Base-by-base conservation (phyloP, 2,797 vertebrate species). In the Leuciscus waleckii region DNA sequence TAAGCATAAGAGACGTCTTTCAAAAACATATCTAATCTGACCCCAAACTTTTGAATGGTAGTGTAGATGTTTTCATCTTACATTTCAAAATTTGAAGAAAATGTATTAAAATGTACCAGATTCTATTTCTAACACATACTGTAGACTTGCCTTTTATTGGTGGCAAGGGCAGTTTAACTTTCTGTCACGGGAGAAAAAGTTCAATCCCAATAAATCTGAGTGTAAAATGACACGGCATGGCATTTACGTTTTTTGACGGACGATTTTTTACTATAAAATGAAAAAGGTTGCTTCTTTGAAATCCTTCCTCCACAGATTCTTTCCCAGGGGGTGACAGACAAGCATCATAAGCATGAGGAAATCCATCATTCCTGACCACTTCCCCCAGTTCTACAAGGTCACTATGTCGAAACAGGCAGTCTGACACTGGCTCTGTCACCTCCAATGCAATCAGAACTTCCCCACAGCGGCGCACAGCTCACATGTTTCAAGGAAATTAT, bases 351-450 rank as follows among this genome's bases (percentile, higher is more conserved):
- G 61, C 86, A 81, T 49, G 54, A 86, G 71, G 43, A 88, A 89
- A 88, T 88, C 87, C 81, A 91, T 90, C 81, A 87, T 84, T 86
- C 85, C 67, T 87, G 87, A 90, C 86, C 76, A 77, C 80, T 81
- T 75, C 84, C 68, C 10, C 2, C 9, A 63, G 58, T 73, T 75
- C 74, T 71, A 74, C 85, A 89, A 90, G 88, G 90, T 90, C 90
- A 79, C 49, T 63, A 39, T 8, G 5, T 54, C 46, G 67, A 86
- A 71, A 76, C 51, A 11, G 69, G 67, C 51, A 79, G 71, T 71
- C 71, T 82, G 68, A 61, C 5, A 56, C 77, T 58, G 43, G 14
- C 82, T 41, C 75, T 73, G 76, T 70, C 65, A 78, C 76, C 79
- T 85, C 74, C 75, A 85, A 80, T 41, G 63, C 84, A 85, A 90